A percentile compares a stretch with the other conserved stretches of the same genome.
Evolutionary conservation across 1,140 invertebrate genomes (phyloP).

Genomic region (Rhopalosiphum padi): DNA sequence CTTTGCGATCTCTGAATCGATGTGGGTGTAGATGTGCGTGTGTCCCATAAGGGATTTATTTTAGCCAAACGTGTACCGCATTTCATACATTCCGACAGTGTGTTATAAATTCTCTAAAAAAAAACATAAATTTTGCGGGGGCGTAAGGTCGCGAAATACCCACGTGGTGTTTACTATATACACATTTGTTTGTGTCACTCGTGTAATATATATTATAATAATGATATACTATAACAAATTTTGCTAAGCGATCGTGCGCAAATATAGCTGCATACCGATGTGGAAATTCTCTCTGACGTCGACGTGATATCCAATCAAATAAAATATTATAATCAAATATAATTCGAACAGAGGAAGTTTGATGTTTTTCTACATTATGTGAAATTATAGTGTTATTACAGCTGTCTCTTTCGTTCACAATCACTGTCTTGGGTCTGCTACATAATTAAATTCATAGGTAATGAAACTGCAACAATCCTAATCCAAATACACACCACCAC

Average conservation of each 20-base stretch:
- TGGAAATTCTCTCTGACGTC: neutral
- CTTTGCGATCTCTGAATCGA: neutral
- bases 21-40: neutral
- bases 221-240: neutral
- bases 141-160: neutral
- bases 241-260: neutral
- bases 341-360: neutral
- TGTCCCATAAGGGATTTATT: constrained; percentile 14
- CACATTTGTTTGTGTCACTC: neutral
- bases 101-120: neutral
- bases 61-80: neutral
- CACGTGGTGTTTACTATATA: neutral
- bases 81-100: neutral
- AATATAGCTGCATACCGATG: neutral
- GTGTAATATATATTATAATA: neutral
- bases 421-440: too few species aligned
- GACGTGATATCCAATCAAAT: neutral
- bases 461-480: neutral
- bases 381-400: neutral
- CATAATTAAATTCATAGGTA: neutral
- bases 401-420: too few species aligned
- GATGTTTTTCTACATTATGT: neutral
- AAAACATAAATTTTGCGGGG: neutral
- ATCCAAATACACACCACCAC: neutral
- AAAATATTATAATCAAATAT: neutral